Evolutionary conservation across 2,888 invertebrate genomes (phyloP).

Genomic region (Hanleya hanleyi): DNA sequence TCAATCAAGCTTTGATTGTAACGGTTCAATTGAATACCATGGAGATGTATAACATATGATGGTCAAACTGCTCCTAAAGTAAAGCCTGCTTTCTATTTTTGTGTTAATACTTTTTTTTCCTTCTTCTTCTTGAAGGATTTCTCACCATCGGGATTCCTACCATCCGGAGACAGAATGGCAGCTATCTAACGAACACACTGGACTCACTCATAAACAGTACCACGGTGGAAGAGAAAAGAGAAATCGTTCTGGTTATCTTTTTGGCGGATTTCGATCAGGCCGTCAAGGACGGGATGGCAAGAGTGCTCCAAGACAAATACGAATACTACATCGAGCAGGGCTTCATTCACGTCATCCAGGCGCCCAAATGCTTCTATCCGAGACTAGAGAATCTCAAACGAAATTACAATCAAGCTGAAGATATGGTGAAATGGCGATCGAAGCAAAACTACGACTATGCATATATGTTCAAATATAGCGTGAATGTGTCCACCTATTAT

Average conservation of each 20-base stretch:
- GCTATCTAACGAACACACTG: slow-evolving; percentile 71
- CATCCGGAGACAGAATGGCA: slow-evolving; percentile 66
- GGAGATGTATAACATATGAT: too few species aligned
- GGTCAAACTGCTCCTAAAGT: too few species aligned
- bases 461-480: slow-evolving; percentile 68
- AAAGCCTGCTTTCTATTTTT: too few species aligned
- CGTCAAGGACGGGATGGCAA: slow-evolving; percentile 44
- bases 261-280: slow-evolving; percentile 70
- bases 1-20: too few species aligned
- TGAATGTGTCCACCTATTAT: slow-evolving; percentile 67
- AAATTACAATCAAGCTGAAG: slow-evolving; percentile 65
- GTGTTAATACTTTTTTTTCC: too few species aligned
- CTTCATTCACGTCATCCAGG: slow-evolving; percentile 69
- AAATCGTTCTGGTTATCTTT: slow-evolving; percentile 70
- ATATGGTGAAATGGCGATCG: slow-evolving; percentile 70
- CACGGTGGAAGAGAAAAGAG: slow-evolving; percentile 55
- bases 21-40: too few species aligned
- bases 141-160: slow-evolving; percentile 74
- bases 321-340: slow-evolving; percentile 42
- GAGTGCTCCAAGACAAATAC: slow-evolving; percentile 43
- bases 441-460: slow-evolving; percentile 74
- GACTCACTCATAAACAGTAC: slow-evolving; percentile 68
- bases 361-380: slow-evolving; percentile 50
- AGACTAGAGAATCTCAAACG: slow-evolving; percentile 43
- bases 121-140: slow-evolving; percentile 53